phyloP scores from a whole-genome alignment of 1,140 invertebrate species.

The Drosophila teissieri region DNA sequence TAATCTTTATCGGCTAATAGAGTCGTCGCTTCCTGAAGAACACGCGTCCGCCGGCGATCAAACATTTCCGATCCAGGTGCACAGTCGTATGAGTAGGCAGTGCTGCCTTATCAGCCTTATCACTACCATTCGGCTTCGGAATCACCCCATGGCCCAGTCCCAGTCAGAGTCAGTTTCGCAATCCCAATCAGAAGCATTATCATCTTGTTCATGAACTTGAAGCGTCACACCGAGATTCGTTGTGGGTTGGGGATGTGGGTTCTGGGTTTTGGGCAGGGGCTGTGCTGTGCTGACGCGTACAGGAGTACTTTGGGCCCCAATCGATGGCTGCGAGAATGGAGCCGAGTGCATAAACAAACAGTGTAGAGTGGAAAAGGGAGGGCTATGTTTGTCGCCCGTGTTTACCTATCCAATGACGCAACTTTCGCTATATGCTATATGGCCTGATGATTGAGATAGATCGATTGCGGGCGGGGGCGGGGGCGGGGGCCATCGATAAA shows the following conservation, averaged over 20 bases:
- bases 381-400: constrained; percentile 27
- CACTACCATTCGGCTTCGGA: constrained; percentile 14
- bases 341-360: constrained; percentile 71
- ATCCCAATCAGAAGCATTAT: constrained; percentile 34
- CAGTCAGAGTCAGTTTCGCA: background rate
- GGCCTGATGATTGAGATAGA: constrained; percentile 33
- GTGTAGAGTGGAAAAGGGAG: constrained; percentile 31
- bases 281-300: constrained; percentile 23
- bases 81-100: constrained; percentile 34
- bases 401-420: constrained; percentile 76
- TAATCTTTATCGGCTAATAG: constrained; percentile 45
- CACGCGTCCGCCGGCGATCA: constrained; percentile 40
- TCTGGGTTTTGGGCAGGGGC: background rate
- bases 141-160: constrained; percentile 52
- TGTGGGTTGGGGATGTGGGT: background rate
- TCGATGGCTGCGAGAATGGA: constrained; percentile 69
- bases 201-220: constrained; percentile 70
- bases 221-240: constrained; percentile 11
- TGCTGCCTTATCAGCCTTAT: constrained; percentile 21
- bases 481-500: constrained; percentile 11
- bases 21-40: constrained; percentile 36
- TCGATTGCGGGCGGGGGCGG: constrained; percentile 1
- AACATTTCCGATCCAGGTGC: constrained; percentile 58
- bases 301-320: constrained; percentile 44
- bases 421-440: constrained; percentile 48